Evolutionary conservation across 1,140 invertebrate species (phyloP).

Genomic region (Brachionus paranguensis): DNA sequence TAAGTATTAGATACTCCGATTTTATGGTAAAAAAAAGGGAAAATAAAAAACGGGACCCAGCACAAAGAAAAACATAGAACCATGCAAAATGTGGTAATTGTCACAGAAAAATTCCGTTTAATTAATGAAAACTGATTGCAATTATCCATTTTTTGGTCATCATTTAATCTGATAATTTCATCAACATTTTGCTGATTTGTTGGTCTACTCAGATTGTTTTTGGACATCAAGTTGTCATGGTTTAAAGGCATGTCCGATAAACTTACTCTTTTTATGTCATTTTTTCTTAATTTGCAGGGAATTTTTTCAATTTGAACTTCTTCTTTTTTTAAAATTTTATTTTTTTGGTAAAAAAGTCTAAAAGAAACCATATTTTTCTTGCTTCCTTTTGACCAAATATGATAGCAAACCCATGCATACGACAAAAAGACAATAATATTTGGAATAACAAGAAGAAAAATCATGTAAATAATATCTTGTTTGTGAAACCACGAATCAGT

Average conservation of each 20-base stretch:
- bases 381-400: constrained; percentile 16
- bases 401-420: background rate
- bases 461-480: constrained; percentile 1
- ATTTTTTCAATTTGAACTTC: background rate
- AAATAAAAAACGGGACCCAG: constrained; percentile 30
- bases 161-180: background rate
- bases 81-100: constrained; percentile 27
- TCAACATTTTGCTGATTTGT: background rate
- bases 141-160: background rate
- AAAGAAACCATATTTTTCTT: background rate
- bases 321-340: background rate
- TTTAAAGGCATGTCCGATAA: background rate
- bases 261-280: background rate
- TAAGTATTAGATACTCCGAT: background rate
- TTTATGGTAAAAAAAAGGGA: background rate
- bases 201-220: background rate
- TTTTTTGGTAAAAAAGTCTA: background rate
- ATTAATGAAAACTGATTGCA: constrained; percentile 10
- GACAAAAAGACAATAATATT: background rate
- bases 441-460: constrained; percentile 5
- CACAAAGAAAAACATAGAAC: constrained; percentile 9
- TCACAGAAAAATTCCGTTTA: constrained; percentile 33
- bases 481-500: background rate
- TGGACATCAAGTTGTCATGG: background rate
- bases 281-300: background rate